Percentiles rank a stretch among this genome's conserved stretches.
Evolutionary conservation across 2,797 vertebrate genomes (phyloP).

Genomic region (Arctocebus calabarensis): DNA sequence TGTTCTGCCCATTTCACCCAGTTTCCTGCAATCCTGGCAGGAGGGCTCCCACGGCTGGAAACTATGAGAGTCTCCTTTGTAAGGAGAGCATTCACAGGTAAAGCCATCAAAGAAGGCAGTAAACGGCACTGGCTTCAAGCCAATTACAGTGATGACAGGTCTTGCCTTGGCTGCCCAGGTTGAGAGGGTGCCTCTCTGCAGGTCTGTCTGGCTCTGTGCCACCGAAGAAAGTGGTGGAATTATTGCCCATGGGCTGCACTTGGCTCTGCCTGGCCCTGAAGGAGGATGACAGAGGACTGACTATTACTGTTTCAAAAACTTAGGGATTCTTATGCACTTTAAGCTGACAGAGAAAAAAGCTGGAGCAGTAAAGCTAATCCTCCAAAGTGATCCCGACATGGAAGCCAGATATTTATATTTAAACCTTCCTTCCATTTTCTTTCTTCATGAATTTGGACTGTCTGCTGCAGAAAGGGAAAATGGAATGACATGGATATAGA

Average conservation of each 20-base stretch:
- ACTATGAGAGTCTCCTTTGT: slow-evolving; percentile 62
- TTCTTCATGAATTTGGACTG: neutral
- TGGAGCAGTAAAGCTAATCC: neutral
- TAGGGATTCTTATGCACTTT: neutral
- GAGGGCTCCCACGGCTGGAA: neutral
- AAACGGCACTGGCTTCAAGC: neutral
- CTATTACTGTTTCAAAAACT: neutral
- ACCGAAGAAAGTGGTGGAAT: neutral
- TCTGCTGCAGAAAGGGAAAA: slow-evolving; percentile 7
- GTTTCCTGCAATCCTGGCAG: slow-evolving; percentile 64
- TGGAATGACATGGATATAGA: neutral
- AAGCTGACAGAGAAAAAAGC: slow-evolving; percentile 22
- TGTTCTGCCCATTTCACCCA: slow-evolving; percentile 67
- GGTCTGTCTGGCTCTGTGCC: neutral
- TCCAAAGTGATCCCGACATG: slow-evolving; percentile 2
- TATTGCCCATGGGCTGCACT: neutral
- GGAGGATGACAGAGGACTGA: neutral
- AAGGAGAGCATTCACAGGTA: slow-evolving; percentile 11
- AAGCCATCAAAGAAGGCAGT: neutral
- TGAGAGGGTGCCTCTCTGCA: neutral
- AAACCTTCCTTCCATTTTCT: neutral
- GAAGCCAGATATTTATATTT: slow-evolving; percentile 6
- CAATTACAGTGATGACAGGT: slow-evolving; percentile 15
- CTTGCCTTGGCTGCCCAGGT: neutral
- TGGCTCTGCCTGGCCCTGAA: neutral